These are phyloP conservation scores for Notodonta dromedarius DNA, from an alignment of 2,888 invertebrate genomes.

Conservation along the genomic window DNA sequence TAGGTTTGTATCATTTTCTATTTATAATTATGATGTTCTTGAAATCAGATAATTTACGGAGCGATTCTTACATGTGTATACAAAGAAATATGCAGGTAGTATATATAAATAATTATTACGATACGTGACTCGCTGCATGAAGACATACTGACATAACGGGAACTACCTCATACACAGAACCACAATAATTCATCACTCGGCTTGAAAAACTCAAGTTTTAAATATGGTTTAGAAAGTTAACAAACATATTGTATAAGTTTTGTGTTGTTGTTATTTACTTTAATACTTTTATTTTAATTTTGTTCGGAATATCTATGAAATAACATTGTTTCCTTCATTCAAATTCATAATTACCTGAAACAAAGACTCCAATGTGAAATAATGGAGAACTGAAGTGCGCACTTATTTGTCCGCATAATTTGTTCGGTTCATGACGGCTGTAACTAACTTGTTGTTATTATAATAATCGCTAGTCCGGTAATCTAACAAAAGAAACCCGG, in stretches of 20 bases:
- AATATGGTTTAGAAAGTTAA: background rate
- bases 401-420: background rate
- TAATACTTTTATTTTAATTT: background rate
- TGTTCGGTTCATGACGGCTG: constrained; percentile 8
- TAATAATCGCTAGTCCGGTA: constrained; percentile 5
- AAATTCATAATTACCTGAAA: background rate
- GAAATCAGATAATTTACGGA: constrained; percentile 11
- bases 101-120: background rate
- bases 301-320: background rate
- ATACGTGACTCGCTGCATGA: constrained; percentile 48
- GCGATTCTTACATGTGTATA: background rate
- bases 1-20: constrained; percentile 3
- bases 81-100: background rate
- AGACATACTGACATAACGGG: constrained; percentile 18
- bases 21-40: constrained; percentile 5
- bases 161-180: constrained; percentile 2
- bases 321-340: background rate
- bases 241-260: background rate
- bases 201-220: background rate
- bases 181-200: constrained; percentile 20
- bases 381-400: background rate
- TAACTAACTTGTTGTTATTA: constrained; percentile 15
- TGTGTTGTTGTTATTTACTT: background rate
- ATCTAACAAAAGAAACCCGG: background rate
- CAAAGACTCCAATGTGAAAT: background rate